Evolutionary conservation across 2,113 vertebrate genomes (phyloP).

Genomic region (Chamaea fasciata): DNA sequence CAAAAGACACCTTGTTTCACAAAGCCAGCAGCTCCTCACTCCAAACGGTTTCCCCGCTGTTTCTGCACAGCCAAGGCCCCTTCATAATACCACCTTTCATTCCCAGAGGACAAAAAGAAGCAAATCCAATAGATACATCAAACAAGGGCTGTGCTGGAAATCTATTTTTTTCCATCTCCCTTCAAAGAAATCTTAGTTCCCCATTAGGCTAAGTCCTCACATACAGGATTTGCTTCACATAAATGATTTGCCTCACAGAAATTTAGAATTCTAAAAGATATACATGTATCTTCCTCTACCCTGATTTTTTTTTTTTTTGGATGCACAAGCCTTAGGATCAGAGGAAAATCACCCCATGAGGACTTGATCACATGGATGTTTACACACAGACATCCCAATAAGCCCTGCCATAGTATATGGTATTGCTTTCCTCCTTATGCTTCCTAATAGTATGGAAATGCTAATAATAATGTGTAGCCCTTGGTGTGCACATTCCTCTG

Average conservation of each 20-base stretch:
- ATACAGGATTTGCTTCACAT: background rate
- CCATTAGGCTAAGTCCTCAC: background rate
- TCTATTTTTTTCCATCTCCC: background rate
- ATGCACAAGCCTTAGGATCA: background rate
- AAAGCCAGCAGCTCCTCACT: background rate
- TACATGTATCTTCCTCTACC: background rate
- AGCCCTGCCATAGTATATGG: background rate
- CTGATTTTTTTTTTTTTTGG: rapidly evolving
- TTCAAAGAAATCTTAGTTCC: background rate
- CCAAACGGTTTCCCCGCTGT: background rate
- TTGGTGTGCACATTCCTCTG: background rate
- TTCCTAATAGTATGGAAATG: background rate
- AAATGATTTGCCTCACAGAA: background rate
- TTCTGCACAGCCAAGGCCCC: background rate
- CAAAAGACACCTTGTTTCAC: background rate
- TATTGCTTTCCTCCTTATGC: background rate
- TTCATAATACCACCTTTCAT: background rate
- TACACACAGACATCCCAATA: background rate
- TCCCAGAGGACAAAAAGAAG: background rate
- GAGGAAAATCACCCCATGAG: background rate
- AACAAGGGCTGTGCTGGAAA: background rate
- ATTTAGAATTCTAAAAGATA: background rate
- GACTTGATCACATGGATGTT: background rate
- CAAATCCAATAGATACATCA: background rate
- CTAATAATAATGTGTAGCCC: background rate